Base-by-base conservation (phyloP, 2,888 invertebrate species). In the Fissipunctia ypsillon region DNA sequence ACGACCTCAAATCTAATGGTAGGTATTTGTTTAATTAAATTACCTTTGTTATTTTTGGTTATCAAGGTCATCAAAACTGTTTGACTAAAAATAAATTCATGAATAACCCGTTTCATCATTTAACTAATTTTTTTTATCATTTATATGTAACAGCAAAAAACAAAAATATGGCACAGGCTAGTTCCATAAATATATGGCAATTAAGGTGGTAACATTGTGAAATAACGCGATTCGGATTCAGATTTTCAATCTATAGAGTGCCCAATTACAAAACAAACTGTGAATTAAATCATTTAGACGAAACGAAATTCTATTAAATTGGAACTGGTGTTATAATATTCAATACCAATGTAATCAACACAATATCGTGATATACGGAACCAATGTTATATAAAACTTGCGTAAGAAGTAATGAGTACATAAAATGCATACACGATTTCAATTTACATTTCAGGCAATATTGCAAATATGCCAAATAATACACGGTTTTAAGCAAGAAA, bases 401-500 rank as follows among this genome's bases (percentile, higher is more conserved):
- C 61, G 77, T 63, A 84, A 86, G 68, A n/a, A 59, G 60, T 74
- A 76, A 82, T 70, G 65, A 57, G 54, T 82, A 75, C 60, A 69
- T 72, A 76, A 76, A 86, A 79, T 65, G 70, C 68, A 69, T 69
- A 78, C 81, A 69, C 56, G 84, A 81, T 66, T 73, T 76, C 73
- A 73, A 86, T 84, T 70, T 84, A 72, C 50, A 60, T 85, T 80
- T 67, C 56, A 69, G 78, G 16, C 28, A 66, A 73, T 70, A 75
- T 71, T 78, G 66, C 43, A 68, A 78, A 75, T n/a, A n/a, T 73
- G 67, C 70, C 52, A 60, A 65, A 79, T 76, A 71, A 54, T 74
- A 76, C 56, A 67, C 64, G 50, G 35, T 50, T 52, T 41, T 66
- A 52, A 69, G 45, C 45, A 67, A 71, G 54, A 71, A 76, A 71